A percentile compares a stretch with the other conserved stretches of the same genome.
Evolutionary conservation across 2,888 invertebrate species (phyloP).

Genomic region (Harmothoe impar): DNA sequence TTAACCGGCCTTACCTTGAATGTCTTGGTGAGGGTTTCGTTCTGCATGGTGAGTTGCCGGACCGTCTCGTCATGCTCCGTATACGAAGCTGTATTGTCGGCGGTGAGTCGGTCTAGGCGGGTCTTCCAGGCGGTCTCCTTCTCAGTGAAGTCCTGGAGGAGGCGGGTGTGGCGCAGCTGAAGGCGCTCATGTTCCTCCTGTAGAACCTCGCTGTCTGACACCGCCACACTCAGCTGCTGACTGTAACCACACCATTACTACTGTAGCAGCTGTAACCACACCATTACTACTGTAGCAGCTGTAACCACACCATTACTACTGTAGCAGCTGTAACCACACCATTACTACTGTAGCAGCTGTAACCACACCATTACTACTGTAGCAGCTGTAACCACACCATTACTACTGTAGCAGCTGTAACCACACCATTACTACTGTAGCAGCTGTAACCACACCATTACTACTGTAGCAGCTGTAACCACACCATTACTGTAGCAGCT

Average conservation of each 20-base stretch:
- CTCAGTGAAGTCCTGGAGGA: conserved; percentile 78
- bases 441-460: too few species aligned
- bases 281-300: too few species aligned
- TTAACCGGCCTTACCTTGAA: conserved; percentile 75
- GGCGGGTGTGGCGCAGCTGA: conserved; percentile 77
- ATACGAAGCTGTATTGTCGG: conserved; percentile 73
- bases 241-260: conserved; percentile 71
- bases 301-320: too few species aligned
- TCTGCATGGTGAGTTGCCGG: conserved; percentile 79
- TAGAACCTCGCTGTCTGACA: conserved; percentile 77
- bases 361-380: too few species aligned
- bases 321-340: too few species aligned
- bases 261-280: background rate
- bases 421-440: too few species aligned
- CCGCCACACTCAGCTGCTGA: conserved; percentile 74
- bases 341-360: too few species aligned
- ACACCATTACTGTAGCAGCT: too few species aligned
- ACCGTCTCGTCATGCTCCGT: conserved; percentile 78
- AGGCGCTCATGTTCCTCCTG: conserved; percentile 82
- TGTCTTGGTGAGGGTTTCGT: conserved; percentile 77
- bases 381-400: too few species aligned
- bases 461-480: too few species aligned
- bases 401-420: too few species aligned
- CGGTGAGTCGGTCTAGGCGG: conserved; percentile 76
- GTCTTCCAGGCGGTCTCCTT: conserved; percentile 76